Evolutionary conservation across 2,888 invertebrate species (phyloP), one percentile per base, ranked within the genome.

Genomic region (Dryomyza anilis): DNA sequence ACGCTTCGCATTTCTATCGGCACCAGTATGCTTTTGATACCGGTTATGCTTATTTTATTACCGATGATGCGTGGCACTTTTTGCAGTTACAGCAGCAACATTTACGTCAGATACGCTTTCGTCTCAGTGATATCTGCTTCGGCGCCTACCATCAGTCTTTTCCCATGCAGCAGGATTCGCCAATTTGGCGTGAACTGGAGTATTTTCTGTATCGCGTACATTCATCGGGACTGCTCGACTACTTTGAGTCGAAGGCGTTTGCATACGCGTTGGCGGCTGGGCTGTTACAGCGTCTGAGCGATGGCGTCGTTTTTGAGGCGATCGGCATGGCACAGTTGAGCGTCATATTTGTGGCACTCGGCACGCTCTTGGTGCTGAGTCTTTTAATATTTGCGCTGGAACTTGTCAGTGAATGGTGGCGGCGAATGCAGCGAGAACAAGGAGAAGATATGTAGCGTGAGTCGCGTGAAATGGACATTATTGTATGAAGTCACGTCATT

Each of bases 51-150:
- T 80, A 79, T 43, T 72, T 77, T 29, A 70, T 74, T 1, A 76
- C 77, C 21, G 74, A 76, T 43, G 80, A 81, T 5, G 71, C 70
- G 27, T 80, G 80, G 80, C 63, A 67, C 3, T 81, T 78, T 66
- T 71, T 78, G 10, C 70, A 76, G 16, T 71, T 76, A 0, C 81
- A 81, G 57, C 80, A 81, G 45, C 61, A 61, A 0, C 63, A 70
- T 12, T 69, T 78, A n/a, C 74, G 71, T 14, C 73, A 73, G 33
- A 45, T 63, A 1, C 12, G 66, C 8, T 80, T 81, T 43, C 76
- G 75, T 21, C 69, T 77, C n/a, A 72, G 73, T 52, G 71, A 73
- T 60, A 79, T 80, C 14, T 80, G 81, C 60, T 81, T 80, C 10
- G 80, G 81, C 3, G 73, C 77, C 14, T 69, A 67, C 56, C 67